Evolutionary conservation across 2,797 vertebrate species (phyloP).

Genomic region (Brachymystax lenok): DNA sequence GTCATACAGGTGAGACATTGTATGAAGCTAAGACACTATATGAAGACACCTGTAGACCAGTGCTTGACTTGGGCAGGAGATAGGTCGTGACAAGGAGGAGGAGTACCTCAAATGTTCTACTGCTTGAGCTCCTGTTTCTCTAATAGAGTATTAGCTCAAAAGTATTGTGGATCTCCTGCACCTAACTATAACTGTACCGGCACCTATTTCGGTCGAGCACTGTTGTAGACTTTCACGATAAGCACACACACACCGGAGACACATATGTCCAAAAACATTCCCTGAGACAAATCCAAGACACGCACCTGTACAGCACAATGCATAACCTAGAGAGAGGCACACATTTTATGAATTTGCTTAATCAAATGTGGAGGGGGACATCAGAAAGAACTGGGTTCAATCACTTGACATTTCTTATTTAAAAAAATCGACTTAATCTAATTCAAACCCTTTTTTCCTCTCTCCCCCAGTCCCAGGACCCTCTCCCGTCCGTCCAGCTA

Average conservation of each 20-base stretch:
- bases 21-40: conserved; percentile 47
- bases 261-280: neutral
- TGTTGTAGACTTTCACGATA: neutral
- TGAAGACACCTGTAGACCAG: neutral
- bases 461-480: conserved; percentile 84
- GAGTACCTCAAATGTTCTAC: too few relatives aligned
- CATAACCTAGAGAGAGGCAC: too few relatives aligned
- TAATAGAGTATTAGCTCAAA: too few relatives aligned
- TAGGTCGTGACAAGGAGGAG: too few relatives aligned
- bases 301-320: too few relatives aligned
- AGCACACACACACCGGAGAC: neutral
- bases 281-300: neutral
- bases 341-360: too few relatives aligned
- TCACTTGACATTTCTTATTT: neutral
- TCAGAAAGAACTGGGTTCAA: too few relatives aligned
- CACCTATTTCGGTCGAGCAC: too few relatives aligned
- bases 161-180: too few relatives aligned
- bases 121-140: too few relatives aligned
- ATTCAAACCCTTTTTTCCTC: conserved; percentile 7
- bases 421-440: neutral
- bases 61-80: neutral
- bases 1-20: conserved; percentile 81
- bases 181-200: too few relatives aligned
- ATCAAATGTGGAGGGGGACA: too few relatives aligned
- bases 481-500: conserved; percentile 81